Percentiles rank a stretch among this genome's conserved stretches.
Conservation (phyloP, 2,113 vertebrate species). For the Eptesicus fuscus region DNA sequence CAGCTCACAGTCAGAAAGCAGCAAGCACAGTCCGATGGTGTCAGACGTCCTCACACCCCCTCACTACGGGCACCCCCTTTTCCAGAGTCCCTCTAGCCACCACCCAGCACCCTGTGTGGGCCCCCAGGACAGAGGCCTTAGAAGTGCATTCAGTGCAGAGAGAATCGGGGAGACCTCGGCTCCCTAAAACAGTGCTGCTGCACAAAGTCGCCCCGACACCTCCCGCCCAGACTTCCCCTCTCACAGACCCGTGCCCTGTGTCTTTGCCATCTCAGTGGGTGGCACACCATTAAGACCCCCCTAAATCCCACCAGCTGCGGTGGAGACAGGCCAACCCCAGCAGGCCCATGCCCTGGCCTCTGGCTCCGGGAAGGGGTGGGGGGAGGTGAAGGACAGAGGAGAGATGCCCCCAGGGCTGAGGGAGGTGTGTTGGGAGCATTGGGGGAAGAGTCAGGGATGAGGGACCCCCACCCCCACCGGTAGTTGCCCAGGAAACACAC, state of each 20-base stretch:
- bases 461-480: not conserved
- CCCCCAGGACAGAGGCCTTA: not conserved
- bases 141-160: no score
- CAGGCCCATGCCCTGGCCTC: not conserved
- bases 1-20: not conserved
- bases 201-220: accelerated
- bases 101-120: not conserved
- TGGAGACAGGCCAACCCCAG: not conserved
- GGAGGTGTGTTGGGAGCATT: not conserved
- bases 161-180: not conserved
- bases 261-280: not conserved
- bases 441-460: not conserved
- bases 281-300: accelerated
- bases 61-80: not conserved
- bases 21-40: accelerated
- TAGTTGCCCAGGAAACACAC: not conserved
- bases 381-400: no score
- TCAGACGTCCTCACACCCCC: no score
- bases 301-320: not conserved
- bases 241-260: no score
- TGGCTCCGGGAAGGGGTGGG: not conserved
- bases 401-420: not conserved
- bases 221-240: not conserved
- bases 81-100: not conserved
- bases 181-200: accelerated